phyloP scores from a whole-genome alignment of 2,113 vertebrate genomes.

The Neogale vison region DNA sequence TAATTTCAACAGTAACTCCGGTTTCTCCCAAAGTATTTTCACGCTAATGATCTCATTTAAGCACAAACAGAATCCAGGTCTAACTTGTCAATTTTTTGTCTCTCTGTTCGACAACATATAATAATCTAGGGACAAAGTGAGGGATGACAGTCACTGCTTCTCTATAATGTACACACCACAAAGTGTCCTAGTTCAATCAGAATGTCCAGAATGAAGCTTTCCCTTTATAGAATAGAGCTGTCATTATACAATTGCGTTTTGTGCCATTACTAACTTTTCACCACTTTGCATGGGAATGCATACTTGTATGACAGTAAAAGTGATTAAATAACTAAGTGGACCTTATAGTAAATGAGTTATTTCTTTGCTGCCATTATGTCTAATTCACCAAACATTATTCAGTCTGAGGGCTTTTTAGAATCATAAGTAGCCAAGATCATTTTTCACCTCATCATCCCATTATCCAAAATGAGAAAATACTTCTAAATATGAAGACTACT shows the following conservation, averaged over 20 bases:
- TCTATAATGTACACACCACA: neutral
- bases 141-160: neutral
- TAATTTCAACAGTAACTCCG: neutral
- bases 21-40: constrained; percentile 51
- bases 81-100: neutral
- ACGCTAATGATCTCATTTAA: constrained; percentile 46
- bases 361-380: constrained; percentile 84
- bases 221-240: neutral
- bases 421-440: constrained; percentile 83
- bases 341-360: constrained; percentile 86
- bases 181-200: neutral
- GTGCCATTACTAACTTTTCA: constrained; percentile 78
- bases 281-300: constrained; percentile 68
- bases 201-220: constrained; percentile 12
- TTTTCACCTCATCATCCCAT: constrained; percentile 87
- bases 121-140: neutral
- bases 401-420: constrained; percentile 83
- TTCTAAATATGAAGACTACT: constrained; percentile 84
- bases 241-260: constrained; percentile 60
- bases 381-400: constrained; percentile 86
- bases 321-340: constrained; percentile 84
- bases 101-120: neutral
- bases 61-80: neutral
- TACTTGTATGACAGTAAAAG: constrained; percentile 79
- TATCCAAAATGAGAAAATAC: constrained; percentile 87